phyloP scores from a whole-genome alignment of 2,888 invertebrate species.

The Hofmannophila pseudospretella region DNA sequence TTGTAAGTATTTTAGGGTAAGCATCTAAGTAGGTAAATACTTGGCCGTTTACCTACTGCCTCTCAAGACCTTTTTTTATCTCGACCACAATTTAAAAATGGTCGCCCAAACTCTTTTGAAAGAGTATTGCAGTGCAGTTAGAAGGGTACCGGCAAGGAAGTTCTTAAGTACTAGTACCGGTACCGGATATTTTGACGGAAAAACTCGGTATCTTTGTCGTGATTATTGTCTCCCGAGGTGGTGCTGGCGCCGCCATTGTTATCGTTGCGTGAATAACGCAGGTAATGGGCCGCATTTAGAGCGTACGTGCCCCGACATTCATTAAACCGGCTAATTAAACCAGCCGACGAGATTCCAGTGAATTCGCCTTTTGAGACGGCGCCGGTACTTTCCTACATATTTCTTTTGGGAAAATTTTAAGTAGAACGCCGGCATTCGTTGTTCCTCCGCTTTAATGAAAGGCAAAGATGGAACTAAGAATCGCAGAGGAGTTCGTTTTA shows the following conservation, averaged over 20 bases:
- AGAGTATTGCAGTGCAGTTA: neutral
- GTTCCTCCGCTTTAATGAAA: slow-evolving; percentile 13
- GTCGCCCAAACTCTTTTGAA: slow-evolving; percentile 2
- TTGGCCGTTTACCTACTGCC: neutral
- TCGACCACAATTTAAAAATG: neutral
- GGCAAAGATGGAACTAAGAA: neutral
- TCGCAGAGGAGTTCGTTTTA: neutral
- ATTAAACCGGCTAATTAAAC: slow-evolving; percentile 72
- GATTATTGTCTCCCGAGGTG: slow-evolving; percentile 4
- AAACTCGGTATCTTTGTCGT: slow-evolving; percentile 2
- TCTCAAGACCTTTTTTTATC: neutral
- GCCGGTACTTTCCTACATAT: slow-evolving; percentile 35
- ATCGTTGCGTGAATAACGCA: slow-evolving; percentile 68
- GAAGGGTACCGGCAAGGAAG: neutral
- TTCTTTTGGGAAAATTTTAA: slow-evolving; percentile 45
- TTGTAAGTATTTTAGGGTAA: too few relatives aligned
- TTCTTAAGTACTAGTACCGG: neutral
- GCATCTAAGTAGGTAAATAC: too few relatives aligned
- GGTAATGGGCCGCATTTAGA: slow-evolving; percentile 69
- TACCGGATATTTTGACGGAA: slow-evolving; percentile 1
- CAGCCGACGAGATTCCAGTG: slow-evolving; percentile 48
- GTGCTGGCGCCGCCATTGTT: slow-evolving; percentile 38
- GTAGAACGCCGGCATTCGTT: slow-evolving; percentile 33
- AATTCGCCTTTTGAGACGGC: slow-evolving; percentile 41
- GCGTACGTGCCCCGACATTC: slow-evolving; percentile 71